phyloP scores from a whole-genome alignment of 2,797 vertebrate genomes.

The Morelia viridis region DNA sequence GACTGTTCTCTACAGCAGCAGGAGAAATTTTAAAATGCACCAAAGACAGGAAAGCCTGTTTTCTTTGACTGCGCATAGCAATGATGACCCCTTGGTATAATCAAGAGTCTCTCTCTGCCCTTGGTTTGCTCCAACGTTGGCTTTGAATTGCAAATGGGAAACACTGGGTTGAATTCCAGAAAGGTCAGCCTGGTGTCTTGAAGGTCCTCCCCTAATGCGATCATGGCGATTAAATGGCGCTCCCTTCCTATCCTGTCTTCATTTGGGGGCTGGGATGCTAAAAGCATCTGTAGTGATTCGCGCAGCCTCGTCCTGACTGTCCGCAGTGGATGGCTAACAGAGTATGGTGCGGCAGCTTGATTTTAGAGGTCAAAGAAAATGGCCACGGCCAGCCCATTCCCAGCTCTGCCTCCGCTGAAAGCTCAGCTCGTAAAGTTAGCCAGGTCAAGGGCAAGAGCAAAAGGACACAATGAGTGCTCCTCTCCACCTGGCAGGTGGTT shows the following conservation, averaged over 20 bases:
- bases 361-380: constrained; percentile 61
- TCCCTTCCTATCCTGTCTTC: constrained; percentile 74
- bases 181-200: constrained; percentile 73
- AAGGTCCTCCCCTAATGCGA: constrained; percentile 77
- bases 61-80: constrained; percentile 74
- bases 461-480: constrained; percentile 58
- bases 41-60: constrained; percentile 69
- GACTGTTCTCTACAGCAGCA: constrained; percentile 65
- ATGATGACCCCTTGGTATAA: constrained; percentile 78
- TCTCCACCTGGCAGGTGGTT: constrained; percentile 48
- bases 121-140: constrained; percentile 70
- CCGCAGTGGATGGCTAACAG: constrained; percentile 75
- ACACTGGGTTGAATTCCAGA: constrained; percentile 71
- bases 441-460: constrained; percentile 61
- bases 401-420: constrained; percentile 66
- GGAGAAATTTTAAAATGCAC: constrained; percentile 72
- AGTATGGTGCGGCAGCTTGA: constrained; percentile 63
- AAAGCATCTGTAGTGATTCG: constrained; percentile 47
- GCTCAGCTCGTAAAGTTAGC: constrained; percentile 24
- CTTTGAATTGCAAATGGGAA: constrained; percentile 82
- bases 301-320: constrained; percentile 58
- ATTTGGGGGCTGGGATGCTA: constrained; percentile 73
- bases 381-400: constrained; percentile 52
- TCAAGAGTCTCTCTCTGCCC: constrained; percentile 77
- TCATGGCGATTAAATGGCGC: constrained; percentile 70